A percentile compares a stretch with the other conserved stretches of the same genome.
Evolutionary conservation across 1,140 invertebrate genomes (phyloP).

Genomic region (Scaptomyza montana): DNA sequence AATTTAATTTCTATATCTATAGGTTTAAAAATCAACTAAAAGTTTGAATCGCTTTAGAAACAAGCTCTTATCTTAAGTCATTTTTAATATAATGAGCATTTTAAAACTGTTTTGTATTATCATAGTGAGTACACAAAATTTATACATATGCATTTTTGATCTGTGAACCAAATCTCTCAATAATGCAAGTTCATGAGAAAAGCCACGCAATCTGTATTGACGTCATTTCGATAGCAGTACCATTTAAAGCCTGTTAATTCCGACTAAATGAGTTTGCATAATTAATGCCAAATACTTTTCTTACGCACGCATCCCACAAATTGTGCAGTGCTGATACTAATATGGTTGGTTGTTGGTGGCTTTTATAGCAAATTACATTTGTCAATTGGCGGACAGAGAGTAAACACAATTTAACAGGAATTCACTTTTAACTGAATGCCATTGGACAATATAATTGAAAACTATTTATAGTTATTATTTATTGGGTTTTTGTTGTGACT

Average conservation of each 20-base stretch:
- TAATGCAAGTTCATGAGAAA: background rate
- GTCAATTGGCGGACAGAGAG: background rate
- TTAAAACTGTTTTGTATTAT: too few species aligned
- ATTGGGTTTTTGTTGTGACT: too few species aligned
- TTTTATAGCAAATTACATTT: background rate
- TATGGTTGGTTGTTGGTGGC: conserved; percentile 1
- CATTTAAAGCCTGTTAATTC: background rate
- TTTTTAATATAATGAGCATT: too few species aligned
- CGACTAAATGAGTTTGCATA: conserved; percentile 9
- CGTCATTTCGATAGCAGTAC: conserved; percentile 1
- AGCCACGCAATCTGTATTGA: conserved; percentile 2
- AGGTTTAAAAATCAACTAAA: background rate
- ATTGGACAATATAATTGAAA: background rate
- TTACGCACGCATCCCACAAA: background rate
- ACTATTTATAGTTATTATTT: too few species aligned
- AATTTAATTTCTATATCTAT: background rate
- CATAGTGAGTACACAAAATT: too few species aligned
- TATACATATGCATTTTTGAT: background rate
- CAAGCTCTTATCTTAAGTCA: background rate
- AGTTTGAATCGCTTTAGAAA: too few species aligned
- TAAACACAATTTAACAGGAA: background rate
- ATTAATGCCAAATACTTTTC: background rate
- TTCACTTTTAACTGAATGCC: background rate
- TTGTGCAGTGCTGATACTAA: background rate
- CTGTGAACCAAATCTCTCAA: background rate